Evolutionary conservation across 2,797 vertebrate species (phyloP).

Genomic region (Holocentrus rufus): DNA sequence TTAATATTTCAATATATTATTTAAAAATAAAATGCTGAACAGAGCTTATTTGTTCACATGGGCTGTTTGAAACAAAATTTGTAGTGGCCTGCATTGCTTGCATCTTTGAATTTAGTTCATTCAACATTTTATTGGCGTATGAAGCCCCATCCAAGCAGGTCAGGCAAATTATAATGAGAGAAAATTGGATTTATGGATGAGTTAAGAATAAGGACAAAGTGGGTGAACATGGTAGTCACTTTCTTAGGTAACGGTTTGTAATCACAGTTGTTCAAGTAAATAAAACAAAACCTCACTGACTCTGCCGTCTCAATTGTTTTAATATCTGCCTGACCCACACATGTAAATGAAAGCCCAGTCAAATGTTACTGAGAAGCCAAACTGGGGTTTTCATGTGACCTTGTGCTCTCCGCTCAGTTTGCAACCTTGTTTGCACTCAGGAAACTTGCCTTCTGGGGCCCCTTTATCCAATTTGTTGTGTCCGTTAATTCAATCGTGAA

Average conservation of each 20-base stretch:
- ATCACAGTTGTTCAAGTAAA: neutral
- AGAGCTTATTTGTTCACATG: too few relatives aligned
- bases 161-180: too few relatives aligned
- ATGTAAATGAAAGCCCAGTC: constrained; percentile 17
- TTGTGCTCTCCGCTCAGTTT: constrained; percentile 22
- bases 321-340: constrained; percentile 1
- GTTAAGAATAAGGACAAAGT: too few relatives aligned
- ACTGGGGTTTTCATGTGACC: constrained; percentile 42
- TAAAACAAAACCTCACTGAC: neutral
- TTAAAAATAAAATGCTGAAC: too few relatives aligned
- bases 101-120: too few relatives aligned
- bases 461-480: neutral
- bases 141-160: too few relatives aligned
- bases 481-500: neutral
- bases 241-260: neutral
- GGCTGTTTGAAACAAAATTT: neutral
- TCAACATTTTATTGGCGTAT: too few relatives aligned
- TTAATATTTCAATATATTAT: too few relatives aligned
- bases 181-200: too few relatives aligned
- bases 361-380: constrained; percentile 6
- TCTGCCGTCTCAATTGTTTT: neutral
- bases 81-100: neutral
- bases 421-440: constrained; percentile 14
- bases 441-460: neutral
- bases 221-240: too few relatives aligned